Evolutionary conservation across 2,113 vertebrate genomes (phyloP).

Genomic region (Microcebus murinus): DNA sequence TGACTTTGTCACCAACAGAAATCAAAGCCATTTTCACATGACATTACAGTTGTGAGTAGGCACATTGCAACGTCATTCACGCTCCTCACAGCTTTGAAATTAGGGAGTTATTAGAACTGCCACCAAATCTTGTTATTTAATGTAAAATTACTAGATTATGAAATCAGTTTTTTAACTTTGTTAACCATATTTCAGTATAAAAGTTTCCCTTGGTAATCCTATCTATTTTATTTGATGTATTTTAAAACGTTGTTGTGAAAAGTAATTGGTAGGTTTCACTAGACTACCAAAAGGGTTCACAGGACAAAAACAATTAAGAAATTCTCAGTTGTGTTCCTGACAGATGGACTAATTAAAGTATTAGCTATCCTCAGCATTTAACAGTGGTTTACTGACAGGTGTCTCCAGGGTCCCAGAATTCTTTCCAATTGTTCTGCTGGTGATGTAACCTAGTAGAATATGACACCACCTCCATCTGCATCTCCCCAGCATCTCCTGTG

Average conservation of each 20-base stretch:
- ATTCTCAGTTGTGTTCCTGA: neutral
- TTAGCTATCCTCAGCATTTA: neutral
- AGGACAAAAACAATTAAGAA: neutral
- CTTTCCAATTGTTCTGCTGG: neutral
- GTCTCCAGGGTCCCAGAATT: neutral
- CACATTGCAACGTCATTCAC: neutral
- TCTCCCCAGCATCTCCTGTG: neutral
- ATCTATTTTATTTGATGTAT: neutral
- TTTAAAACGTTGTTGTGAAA: neutral
- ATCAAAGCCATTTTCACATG: neutral
- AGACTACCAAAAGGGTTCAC: neutral
- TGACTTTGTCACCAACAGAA: neutral
- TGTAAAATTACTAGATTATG: neutral
- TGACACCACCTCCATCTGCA: neutral
- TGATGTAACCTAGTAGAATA: neutral
- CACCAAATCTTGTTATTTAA: neutral
- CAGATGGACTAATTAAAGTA: constrained; percentile 43
- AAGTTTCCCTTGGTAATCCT: neutral
- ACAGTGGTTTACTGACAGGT: neutral
- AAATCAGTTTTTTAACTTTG: neutral
- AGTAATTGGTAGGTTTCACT: constrained; percentile 9
- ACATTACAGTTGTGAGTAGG: neutral
- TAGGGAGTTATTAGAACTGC: neutral
- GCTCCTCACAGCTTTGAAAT: neutral
- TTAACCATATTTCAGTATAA: neutral